Evolutionary conservation across 2,113 vertebrate genomes (phyloP), one percentile per base, ranked within the genome.

Genomic region (Aegotheles bennettii): DNA sequence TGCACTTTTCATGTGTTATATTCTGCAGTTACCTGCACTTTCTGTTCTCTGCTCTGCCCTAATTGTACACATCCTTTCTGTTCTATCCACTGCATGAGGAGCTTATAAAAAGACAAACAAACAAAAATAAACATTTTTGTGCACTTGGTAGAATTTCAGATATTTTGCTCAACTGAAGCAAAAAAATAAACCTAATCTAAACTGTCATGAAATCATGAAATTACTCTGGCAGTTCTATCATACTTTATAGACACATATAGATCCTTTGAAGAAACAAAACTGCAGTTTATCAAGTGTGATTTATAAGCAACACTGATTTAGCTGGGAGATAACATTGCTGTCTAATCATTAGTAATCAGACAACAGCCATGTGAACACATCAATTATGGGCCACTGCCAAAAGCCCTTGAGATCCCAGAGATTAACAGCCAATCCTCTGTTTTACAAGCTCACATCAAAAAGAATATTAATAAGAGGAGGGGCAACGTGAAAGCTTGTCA

Each of bases 381-480:
- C 98, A 98, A 97, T 98, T 98, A 98, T 97, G 97, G 98, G 97
- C 97, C 97, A 97, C 94, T 98, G 98, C 98, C 98, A 98, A 98
- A 98, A 98, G 97, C 98, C 98, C 98, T 98, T 97, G 97, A 98
- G 98, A 98, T 98, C 97, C 78, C 93, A 94, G 97, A 98, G 98
- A 98, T 98, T 98, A 98, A 98, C 98, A 98, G 97, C 97, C 98
- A 98, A 98, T 98, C 97, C 97, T 98, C 98, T 98, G 98, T 98
- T 98, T 98, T 98, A 98, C 98, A 98, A 98, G 97, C 96, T 96
- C 94, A 98, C 97, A 98, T 98, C 97, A 98, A 98, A 98, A 98
- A 97, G 97, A 98, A 98, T 98, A 98, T 98, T 98, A 98, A 98
- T 98, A 98, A 98, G 97, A 98, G 97, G 97, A 98, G 97, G 98